Conservation (phyloP, 2,113 vertebrate genomes). For the Pontoporia blainvillei region DNA sequence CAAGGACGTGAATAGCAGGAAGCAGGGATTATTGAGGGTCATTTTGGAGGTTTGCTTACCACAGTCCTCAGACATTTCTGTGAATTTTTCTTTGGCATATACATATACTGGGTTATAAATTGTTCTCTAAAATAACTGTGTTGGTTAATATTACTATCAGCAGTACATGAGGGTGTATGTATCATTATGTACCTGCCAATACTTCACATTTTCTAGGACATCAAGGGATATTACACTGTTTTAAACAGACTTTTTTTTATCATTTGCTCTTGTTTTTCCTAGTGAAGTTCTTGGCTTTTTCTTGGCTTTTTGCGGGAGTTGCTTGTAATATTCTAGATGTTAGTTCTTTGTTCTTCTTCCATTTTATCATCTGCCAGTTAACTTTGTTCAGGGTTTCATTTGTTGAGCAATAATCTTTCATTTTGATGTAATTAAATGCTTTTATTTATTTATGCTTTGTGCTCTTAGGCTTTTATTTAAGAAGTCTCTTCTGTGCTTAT, state of each 20-base stretch:
- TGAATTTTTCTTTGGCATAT: neutral
- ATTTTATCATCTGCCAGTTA: neutral
- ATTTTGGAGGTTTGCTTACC: neutral
- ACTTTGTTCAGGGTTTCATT: neutral
- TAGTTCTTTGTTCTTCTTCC: neutral
- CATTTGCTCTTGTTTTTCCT: neutral
- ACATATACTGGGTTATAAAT: neutral
- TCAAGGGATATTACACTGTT: neutral
- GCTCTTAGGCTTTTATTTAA: neutral
- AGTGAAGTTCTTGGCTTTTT: neutral
- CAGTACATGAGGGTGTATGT: neutral
- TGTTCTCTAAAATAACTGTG: neutral
- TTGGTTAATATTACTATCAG: neutral
- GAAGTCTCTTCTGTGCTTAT: neutral
- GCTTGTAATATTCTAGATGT: neutral
- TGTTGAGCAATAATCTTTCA: neutral
- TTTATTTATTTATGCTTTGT: neutral
- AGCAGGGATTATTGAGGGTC: neutral
- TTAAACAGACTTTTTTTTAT: neutral
- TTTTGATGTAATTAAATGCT: too few relatives aligned
- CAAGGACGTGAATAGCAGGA: neutral
- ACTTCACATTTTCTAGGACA: neutral
- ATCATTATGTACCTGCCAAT: neutral
- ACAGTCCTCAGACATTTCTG: neutral
- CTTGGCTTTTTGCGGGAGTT: neutral